Conservation (phyloP, 1,140 invertebrate genomes). For the Anoplolepis gracilipes region DNA sequence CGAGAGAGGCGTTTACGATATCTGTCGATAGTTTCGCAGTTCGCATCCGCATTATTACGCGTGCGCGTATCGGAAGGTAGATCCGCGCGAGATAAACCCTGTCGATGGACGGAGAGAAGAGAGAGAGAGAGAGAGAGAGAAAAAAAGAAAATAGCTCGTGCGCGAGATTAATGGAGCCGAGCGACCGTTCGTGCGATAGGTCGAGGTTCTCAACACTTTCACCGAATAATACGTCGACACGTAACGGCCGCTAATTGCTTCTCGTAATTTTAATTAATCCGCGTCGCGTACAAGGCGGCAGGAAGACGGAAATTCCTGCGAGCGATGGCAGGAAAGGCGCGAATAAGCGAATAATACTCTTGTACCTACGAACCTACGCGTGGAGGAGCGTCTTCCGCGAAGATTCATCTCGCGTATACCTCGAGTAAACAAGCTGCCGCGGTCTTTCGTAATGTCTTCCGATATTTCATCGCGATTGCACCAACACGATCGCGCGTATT, state of each 20-base stretch:
- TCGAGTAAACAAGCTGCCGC: constrained; percentile 45
- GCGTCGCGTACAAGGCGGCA: constrained; percentile 40
- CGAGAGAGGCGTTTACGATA: constrained; percentile 58
- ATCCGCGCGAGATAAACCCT: constrained; percentile 55
- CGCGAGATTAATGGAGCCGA: constrained; percentile 52
- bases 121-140: constrained; percentile 31
- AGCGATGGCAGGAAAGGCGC: constrained; percentile 25
- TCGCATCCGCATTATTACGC: constrained; percentile 41
- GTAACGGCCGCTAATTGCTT: constrained; percentile 69
- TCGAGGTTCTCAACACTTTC: constrained; percentile 76
- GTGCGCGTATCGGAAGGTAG: constrained; percentile 59
- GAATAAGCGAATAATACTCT: constrained; percentile 45
- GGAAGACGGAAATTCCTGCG: constrained; percentile 54
- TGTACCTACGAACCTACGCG: too few relatives aligned
- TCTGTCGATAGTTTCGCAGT: constrained; percentile 24
- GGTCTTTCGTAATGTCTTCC: constrained; percentile 38
- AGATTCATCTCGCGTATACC: constrained; percentile 40
- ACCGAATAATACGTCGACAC: constrained; percentile 69
- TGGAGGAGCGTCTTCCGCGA: constrained; percentile 1
- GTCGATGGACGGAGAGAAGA: not conserved
- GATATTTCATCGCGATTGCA: constrained; percentile 55
- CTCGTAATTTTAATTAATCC: constrained; percentile 71
- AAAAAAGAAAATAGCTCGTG: constrained; percentile 37
- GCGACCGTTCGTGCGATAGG: constrained; percentile 23
- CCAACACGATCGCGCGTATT: constrained; percentile 12